Conservation (phyloP, 2,113 vertebrate genomes). For the Hucho hucho region DNA sequence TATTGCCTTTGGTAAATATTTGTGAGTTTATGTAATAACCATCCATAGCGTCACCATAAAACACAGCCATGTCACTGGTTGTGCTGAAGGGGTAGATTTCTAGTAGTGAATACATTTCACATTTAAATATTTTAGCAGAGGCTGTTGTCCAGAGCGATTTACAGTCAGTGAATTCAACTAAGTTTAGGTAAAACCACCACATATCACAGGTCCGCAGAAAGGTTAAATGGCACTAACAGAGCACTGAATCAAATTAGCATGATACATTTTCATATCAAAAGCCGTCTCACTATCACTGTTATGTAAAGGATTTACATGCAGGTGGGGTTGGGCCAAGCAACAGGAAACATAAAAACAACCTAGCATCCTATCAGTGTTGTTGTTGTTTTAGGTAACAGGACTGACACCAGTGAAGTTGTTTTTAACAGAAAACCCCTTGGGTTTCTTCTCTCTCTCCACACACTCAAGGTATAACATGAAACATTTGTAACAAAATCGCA, state of each 20-base stretch:
- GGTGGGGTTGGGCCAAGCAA: not conserved
- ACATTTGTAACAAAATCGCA: not conserved
- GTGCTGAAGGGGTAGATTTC: not conserved
- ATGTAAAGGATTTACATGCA: conserved; percentile 9
- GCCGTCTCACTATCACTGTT: not conserved
- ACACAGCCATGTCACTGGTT: not conserved
- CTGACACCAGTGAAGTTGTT: not conserved
- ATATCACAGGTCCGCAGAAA: no score
- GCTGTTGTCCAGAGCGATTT: no score
- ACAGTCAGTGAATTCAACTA: no score
- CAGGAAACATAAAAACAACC: not conserved
- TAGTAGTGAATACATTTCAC: not conserved
- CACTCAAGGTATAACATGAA: conserved; percentile 22
- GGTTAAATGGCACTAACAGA: no score
- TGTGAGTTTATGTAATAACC: not conserved
- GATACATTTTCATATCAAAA: conserved; percentile 59
- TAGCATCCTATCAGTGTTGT: not conserved
- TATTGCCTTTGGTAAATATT: conserved; percentile 2
- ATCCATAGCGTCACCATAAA: not conserved
- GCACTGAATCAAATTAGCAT: conserved; percentile 46
- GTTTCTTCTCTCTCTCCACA: conserved; percentile 14
- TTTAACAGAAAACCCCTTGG: conserved; percentile 1
- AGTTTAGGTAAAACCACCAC: no score
- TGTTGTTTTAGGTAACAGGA: conserved; percentile 4
- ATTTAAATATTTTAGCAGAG: no score